phyloP scores from a whole-genome alignment of 2,888 invertebrate genomes.

The Protodeltote pygarga region DNA sequence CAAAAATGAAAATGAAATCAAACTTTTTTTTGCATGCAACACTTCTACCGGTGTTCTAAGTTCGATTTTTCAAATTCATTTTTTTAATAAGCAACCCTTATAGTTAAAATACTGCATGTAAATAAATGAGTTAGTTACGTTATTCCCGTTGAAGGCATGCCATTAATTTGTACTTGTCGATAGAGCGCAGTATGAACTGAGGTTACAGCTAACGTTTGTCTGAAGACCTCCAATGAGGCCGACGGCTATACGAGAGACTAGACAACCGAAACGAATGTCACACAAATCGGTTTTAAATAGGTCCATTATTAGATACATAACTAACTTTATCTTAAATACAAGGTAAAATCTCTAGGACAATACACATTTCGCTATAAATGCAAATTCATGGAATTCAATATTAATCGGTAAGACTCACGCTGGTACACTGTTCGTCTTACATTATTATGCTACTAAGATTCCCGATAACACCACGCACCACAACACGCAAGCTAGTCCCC shows the following conservation, averaged over 20 bases:
- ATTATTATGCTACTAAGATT: slow-evolving; percentile 82
- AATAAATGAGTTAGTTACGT: slow-evolving; percentile 54
- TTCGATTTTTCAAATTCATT: background rate
- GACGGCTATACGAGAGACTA: slow-evolving; percentile 67
- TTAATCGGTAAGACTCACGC: slow-evolving; percentile 72
- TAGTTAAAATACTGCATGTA: slow-evolving; percentile 43
- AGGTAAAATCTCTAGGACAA: slow-evolving; percentile 85
- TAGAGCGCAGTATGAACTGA: slow-evolving; percentile 70
- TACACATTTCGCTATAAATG: slow-evolving; percentile 86
- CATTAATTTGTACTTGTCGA: slow-evolving; percentile 82
- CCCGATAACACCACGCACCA: slow-evolving; percentile 65
- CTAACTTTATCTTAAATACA: slow-evolving; percentile 82
- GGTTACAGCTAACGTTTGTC: slow-evolving; percentile 66
- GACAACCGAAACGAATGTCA: slow-evolving; percentile 80
- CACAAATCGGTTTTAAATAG: slow-evolving; percentile 73
- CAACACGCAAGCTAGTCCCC: slow-evolving; percentile 45
- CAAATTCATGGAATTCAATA: slow-evolving; percentile 87
- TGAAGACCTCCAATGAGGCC: slow-evolving; percentile 64
- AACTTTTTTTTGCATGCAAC: background rate
- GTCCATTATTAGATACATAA: slow-evolving; percentile 65
- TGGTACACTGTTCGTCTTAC: slow-evolving; percentile 68
- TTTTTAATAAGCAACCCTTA: slow-evolving; percentile 19
- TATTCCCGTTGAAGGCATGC: slow-evolving; percentile 74
- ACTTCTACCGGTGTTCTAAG: background rate
- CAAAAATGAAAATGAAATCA: slow-evolving; percentile 1